Base-by-base conservation (phyloP, 2,888 invertebrate species). In the Enchytraeus crypticus region DNA sequence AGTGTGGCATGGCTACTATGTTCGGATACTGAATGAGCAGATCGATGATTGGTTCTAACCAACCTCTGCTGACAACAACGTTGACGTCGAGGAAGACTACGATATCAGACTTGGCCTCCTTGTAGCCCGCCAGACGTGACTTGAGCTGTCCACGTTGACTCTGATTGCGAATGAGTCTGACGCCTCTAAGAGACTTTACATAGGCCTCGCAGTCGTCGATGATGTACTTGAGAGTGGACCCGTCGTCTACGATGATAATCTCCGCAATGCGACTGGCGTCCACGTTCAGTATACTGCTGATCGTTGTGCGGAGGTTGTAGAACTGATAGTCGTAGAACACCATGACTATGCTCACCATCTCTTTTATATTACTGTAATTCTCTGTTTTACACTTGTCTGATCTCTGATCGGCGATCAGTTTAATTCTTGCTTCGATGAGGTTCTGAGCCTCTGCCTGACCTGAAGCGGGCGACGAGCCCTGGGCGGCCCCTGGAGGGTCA, bases 171-270 rank as follows among this genome's bases (percentile, higher is more conserved):
- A 69, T 5, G 27, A 69, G 51, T 1, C 61, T 38, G 14, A 54
- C 61, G 29, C 60, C 60, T 8, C 43, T 34, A 1, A 67, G 26
- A 11, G 55, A 55, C 21, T 57, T 45, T n/a, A 64, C 61, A 47
- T 56, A 67, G n/a, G 5, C 27, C 30, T 59, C 51, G 8, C 46
- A 53, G 3, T 66, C 64, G 11, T 64, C 54, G 5, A 53, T 46
- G 23, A 69, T 61, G 33, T 66, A 59, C 45, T 66, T 56, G 34
- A 69, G 51, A 2, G 66, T 66, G 3, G 66, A 63, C 26, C 66
- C 69, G 49, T 70, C 69, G 51, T 69, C 67, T 4, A 69, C 54
- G n/a, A 69, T 34, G 26, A 69, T 59, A 27, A 69, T 66, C 53
- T 69, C 69, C 5, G 64, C 57, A 18, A 64, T n/a, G 11, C 51